phyloP scores from a whole-genome alignment of 2,797 vertebrate species.

The Diplodus puntazzo region DNA sequence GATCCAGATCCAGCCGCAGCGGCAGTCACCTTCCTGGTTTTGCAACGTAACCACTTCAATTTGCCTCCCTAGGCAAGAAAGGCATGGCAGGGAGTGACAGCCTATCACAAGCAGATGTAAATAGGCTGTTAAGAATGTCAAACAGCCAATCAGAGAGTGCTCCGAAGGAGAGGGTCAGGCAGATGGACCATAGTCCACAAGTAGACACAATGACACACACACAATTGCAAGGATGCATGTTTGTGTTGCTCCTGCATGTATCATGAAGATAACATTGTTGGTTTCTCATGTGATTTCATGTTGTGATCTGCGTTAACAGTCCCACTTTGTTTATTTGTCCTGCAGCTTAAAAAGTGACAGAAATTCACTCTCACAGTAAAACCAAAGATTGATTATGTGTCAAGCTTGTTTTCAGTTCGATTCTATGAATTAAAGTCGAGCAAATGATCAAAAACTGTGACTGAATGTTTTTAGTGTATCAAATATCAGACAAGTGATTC shows the following conservation, averaged over 20 bases:
- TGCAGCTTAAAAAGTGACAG: background rate
- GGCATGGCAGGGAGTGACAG: conserved; percentile 55
- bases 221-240: conserved; percentile 7
- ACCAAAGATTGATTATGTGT: background rate
- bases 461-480: background rate
- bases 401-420: background rate
- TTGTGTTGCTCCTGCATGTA: background rate
- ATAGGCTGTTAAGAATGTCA: conserved; percentile 41
- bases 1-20: conserved; percentile 54
- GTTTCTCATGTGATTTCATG: background rate
- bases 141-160: conserved; percentile 69
- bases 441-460: background rate
- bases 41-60: conserved; percentile 55
- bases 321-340: background rate
- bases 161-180: conserved; percentile 76
- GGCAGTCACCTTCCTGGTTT: conserved; percentile 50
- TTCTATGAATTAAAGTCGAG: background rate
- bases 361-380: conserved; percentile 6
- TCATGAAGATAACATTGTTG: background rate
- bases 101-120: conserved; percentile 71
- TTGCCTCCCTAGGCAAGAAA: conserved; percentile 73
- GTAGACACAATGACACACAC: conserved; percentile 35
- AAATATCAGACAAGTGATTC: background rate
- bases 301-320: background rate
- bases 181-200: conserved; percentile 75